Base-by-base conservation (phyloP, 2,797 vertebrate genomes). In the Lutjanus campechanus region DNA sequence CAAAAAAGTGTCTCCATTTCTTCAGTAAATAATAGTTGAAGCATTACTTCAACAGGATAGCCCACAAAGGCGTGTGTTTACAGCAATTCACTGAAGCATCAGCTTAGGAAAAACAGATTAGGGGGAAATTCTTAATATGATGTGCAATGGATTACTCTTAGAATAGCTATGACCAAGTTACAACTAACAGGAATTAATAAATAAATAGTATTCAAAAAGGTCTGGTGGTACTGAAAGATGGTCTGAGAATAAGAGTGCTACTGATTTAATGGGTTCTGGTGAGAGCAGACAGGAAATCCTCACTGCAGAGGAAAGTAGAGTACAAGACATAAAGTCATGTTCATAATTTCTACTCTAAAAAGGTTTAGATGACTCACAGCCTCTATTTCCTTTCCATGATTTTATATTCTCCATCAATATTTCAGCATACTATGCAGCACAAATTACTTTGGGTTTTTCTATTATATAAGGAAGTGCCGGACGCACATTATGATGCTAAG, bases 191-290 rank as follows among this genome's bases (percentile, higher is more conserved):
- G 7, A 50, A 67, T 68, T 0, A 65, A 64, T 59, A 49, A 76
- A 62, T 25, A 19, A 71, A 70, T n/a, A 40, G 9, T 12, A 43
- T 19, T 29, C 46, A 11, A 65, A 49, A 17, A n/a, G 3, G 5
- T 41, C 29, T 51, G 15, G 4, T 58, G 44, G n/a, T 13, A 20
- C 11, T 16, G 17, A 56, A 44, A 47, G 29, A 74, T 19, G 13
- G 25, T 63, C 47, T 62, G 15, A 56, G 22, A 67, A 70, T 12
- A 51, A 5, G 17, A n/a, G n/a, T 11, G 20, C 43, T 20, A 51
- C 11, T 50, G 43, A 69, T 69, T 64, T 56, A 62, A 43, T 62
- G 56, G 12, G 40, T 41, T 79, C 46, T 61, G 11, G 22, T 29
- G 47, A 55, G 20, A 66, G 41, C 54, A 46, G 9, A 62, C 29